Evolutionary conservation across 2,113 vertebrate species (phyloP).

Genomic region (Ptilorrhoa leucosticta): DNA sequence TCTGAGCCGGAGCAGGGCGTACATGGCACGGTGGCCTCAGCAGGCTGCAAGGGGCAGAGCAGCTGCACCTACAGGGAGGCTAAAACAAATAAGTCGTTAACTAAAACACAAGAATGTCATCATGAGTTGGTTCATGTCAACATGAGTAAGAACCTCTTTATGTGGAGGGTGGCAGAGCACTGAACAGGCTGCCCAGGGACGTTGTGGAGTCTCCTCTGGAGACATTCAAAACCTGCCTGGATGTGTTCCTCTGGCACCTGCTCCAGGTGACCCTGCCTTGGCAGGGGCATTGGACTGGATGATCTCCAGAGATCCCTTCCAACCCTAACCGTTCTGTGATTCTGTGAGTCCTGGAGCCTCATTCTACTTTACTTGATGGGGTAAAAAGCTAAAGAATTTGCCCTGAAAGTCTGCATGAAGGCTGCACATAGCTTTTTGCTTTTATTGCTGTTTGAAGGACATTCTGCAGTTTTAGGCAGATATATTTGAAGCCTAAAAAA

Average conservation of each 20-base stretch:
- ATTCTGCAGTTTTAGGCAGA: not conserved
- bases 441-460: not conserved
- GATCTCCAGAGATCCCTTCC: not conserved
- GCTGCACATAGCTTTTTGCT: not conserved
- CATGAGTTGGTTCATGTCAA: no score
- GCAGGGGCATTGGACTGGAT: accelerated
- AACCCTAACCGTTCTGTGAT: not conserved
- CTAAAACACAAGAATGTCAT: accelerated
- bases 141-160: accelerated
- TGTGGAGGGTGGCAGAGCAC: accelerated
- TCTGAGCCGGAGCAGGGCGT: accelerated
- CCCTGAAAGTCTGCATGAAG: accelerated
- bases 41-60: accelerated
- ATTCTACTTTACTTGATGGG: no score
- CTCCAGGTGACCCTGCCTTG: not conserved
- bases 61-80: no score
- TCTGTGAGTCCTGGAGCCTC: not conserved
- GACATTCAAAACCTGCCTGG: not conserved
- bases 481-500: not conserved
- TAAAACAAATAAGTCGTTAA: not conserved
- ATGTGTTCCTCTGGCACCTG: not conserved
- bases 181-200: not conserved
- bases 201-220: no score
- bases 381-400: not conserved
- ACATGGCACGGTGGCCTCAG: accelerated